Evolutionary conservation across 2,113 vertebrate genomes (phyloP).

Genomic region (Crotalus viridis): DNA sequence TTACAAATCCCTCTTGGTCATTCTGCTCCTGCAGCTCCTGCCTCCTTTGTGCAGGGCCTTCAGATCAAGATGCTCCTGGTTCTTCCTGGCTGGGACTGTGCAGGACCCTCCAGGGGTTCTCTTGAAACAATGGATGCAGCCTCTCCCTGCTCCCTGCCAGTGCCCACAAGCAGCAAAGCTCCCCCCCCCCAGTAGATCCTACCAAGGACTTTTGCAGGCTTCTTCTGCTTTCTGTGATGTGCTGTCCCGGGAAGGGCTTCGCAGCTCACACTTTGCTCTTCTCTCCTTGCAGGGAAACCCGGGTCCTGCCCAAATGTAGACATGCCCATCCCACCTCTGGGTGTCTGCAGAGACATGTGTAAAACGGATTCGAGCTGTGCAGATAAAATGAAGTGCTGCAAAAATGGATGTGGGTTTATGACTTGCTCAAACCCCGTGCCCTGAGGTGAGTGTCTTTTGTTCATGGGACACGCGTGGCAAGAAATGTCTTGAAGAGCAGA

Average conservation of each 20-base stretch:
- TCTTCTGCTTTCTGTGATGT: not conserved
- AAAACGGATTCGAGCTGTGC: fast-evolving
- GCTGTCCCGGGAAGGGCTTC: not conserved
- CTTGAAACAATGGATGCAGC: too few species aligned
- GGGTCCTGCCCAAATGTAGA: not conserved
- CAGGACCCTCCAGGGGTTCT: not conserved
- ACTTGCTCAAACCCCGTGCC: fast-evolving
- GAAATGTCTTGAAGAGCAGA: not conserved
- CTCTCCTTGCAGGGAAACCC: not conserved
- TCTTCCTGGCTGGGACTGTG: not conserved
- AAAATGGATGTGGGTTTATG: not conserved
- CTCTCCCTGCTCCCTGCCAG: too few species aligned
- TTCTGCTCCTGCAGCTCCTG: not conserved
- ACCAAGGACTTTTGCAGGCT: not conserved
- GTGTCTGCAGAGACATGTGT: fast-evolving
- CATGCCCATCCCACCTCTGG: not conserved
- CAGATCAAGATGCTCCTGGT: not conserved
- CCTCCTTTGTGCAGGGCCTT: not conserved
- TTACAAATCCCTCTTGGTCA: not conserved
- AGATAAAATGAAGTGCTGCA: not conserved
- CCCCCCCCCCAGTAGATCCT: not conserved
- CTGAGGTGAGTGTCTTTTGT: not conserved
- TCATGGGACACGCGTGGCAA: not conserved
- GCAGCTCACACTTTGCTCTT: not conserved
- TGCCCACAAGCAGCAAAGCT: not conserved